Evolutionary conservation across 2,888 invertebrate species (phyloP).

Genomic region (Quadriops clusia): DNA sequence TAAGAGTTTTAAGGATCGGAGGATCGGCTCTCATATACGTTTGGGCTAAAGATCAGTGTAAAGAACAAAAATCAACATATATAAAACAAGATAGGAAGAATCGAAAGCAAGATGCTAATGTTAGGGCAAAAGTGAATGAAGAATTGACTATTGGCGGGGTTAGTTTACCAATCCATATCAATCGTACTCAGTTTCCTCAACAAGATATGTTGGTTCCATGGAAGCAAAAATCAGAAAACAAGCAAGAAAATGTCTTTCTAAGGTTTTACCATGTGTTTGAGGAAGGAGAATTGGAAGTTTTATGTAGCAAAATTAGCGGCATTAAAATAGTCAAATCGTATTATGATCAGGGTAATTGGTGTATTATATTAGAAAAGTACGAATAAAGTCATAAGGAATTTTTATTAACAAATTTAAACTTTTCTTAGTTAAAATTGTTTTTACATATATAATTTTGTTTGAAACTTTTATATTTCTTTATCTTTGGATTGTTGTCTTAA

Average conservation of each 20-base stretch:
- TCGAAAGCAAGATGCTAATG: slow-evolving; percentile 29
- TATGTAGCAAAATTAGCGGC: slow-evolving; percentile 45
- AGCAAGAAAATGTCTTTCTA: slow-evolving; percentile 48
- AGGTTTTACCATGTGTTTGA: slow-evolving; percentile 92
- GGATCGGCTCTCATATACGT: slow-evolving; percentile 84
- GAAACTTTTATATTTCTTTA: too few species aligned
- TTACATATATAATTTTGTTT: too few species aligned
- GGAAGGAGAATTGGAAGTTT: slow-evolving; percentile 60
- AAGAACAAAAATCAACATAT: slow-evolving; percentile 54
- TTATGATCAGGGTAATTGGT: slow-evolving; percentile 97
- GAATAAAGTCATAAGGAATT: too few species aligned
- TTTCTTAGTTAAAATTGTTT: too few species aligned
- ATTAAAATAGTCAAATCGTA: slow-evolving; percentile 55
- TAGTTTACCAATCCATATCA: slow-evolving; percentile 71
- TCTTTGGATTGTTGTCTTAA: too few species aligned
- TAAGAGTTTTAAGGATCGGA: slow-evolving; percentile 55
- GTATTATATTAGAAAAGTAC: slow-evolving; percentile 62
- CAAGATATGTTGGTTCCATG: slow-evolving; percentile 93
- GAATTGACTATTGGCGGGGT: slow-evolving; percentile 24
- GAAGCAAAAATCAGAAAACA: slow-evolving; percentile 53
- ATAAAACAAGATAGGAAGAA: slow-evolving; percentile 49
- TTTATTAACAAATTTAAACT: too few species aligned
- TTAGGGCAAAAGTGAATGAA: slow-evolving; percentile 21
- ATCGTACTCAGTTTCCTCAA: slow-evolving; percentile 79
- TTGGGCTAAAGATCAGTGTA: slow-evolving; percentile 87